Evolutionary conservation across 2,797 vertebrate genomes (phyloP).

Genomic region (Mionectes olivaceus): DNA sequence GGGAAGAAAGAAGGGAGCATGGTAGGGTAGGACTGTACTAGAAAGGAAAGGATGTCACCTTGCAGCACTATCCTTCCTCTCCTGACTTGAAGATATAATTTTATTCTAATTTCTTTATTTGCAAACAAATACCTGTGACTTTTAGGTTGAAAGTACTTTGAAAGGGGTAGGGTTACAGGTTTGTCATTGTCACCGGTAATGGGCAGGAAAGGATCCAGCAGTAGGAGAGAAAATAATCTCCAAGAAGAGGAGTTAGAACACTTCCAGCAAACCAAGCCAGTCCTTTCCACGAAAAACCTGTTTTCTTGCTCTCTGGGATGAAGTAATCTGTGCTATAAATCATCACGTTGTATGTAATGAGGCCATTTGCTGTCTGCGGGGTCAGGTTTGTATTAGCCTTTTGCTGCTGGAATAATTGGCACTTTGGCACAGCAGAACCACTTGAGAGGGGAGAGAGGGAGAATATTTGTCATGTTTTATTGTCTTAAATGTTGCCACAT

Average conservation of each 20-base stretch:
- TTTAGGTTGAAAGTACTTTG: neutral
- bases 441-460: neutral
- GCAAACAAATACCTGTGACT: neutral
- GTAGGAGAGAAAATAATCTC: neutral
- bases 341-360: neutral
- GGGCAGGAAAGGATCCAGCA: neutral
- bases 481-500: neutral
- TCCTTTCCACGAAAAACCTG: neutral
- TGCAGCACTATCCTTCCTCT: neutral
- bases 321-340: neutral
- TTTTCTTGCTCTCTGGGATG: neutral
- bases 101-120: neutral
- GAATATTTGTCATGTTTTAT: neutral
- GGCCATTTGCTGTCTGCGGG: conserved; percentile 2
- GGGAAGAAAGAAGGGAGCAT: neutral
- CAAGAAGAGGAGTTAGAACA: neutral
- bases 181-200: neutral
- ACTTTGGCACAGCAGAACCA: neutral
- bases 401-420: neutral
- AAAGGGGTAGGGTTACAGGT: neutral
- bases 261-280: neutral
- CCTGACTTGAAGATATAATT: neutral
- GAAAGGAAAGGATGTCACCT: neutral
- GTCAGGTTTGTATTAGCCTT: neutral
- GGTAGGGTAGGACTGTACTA: rapidly evolving